Percentiles rank a stretch among this genome's conserved stretches.
These are phyloP conservation scores for Aphis craccivora DNA, from an alignment of 1,140 invertebrate species.

Conservation along the genomic window DNA sequence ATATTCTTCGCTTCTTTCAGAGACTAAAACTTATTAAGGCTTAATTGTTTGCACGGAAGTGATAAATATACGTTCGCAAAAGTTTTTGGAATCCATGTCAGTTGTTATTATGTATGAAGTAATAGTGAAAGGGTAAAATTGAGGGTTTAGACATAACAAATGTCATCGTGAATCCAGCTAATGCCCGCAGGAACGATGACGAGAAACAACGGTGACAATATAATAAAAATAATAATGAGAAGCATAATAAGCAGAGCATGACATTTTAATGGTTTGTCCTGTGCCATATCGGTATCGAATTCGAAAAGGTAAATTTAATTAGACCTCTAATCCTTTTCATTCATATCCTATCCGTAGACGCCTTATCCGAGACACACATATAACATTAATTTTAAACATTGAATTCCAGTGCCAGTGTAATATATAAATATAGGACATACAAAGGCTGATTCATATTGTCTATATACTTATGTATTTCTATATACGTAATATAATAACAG, in stretches of 20 bases:
- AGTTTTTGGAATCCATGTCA: too few relatives aligned
- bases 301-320: constrained; percentile 50
- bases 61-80: background rate
- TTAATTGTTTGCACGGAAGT: background rate
- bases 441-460: background rate
- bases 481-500: background rate
- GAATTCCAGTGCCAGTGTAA: background rate
- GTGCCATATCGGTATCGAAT: constrained; percentile 13
- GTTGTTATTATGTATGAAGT: too few relatives aligned
- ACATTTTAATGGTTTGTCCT: constrained; percentile 43
- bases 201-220: background rate
- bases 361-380: background rate
- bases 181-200: background rate
- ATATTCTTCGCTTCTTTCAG: background rate
- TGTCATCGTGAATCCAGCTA: background rate
- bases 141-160: background rate
- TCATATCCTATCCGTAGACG: background rate
- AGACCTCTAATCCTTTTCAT: constrained; percentile 14
- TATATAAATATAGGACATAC: background rate
- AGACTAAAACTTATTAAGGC: too few relatives aligned
- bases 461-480: background rate
- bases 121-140: background rate
- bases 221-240: constrained; percentile 45
- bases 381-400: constrained; percentile 13
- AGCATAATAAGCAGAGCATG: constrained; percentile 40